A percentile compares a stretch with the other conserved stretches of the same genome.
These are phyloP conservation scores for Heliconius himera DNA, from an alignment of 1,140 invertebrate genomes.

Conservation along the genomic window DNA sequence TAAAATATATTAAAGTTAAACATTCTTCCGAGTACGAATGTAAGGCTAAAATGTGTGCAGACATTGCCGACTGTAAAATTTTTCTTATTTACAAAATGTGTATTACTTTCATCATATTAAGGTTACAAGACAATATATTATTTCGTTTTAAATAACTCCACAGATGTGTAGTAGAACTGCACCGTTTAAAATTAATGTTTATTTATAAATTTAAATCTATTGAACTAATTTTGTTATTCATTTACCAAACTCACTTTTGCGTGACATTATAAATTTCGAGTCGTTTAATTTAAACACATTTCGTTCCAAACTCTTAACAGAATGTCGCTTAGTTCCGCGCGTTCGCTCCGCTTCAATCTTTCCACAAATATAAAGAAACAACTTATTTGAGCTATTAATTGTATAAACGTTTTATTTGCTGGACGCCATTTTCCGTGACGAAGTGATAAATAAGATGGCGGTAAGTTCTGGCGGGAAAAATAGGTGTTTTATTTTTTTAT, in stretches of 20 bases:
- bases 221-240: constrained; percentile 16
- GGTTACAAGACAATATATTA: background rate
- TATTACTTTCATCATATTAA: background rate
- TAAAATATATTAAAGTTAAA: too few species aligned
- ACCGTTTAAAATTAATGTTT: background rate
- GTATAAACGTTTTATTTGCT: constrained; percentile 29
- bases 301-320: constrained; percentile 30
- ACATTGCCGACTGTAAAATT: too few species aligned
- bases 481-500: background rate
- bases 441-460: background rate
- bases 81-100: too few species aligned
- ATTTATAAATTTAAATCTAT: constrained; percentile 14
- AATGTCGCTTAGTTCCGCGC: constrained; percentile 34
- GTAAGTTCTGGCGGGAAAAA: background rate
- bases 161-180: background rate
- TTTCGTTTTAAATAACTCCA: background rate
- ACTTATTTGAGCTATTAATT: constrained; percentile 25
- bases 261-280: constrained; percentile 18
- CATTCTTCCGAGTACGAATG: too few species aligned
- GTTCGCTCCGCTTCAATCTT: constrained; percentile 29
- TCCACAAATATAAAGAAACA: constrained; percentile 30
- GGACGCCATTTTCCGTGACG: constrained; percentile 5
- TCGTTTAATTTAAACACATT: constrained; percentile 15
- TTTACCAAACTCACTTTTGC: constrained; percentile 3
- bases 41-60: too few species aligned